Evolutionary conservation across 2,113 vertebrate species (phyloP), one percentile per base, ranked within the genome.

Genomic region (Phodopus roborovskii): DNA sequence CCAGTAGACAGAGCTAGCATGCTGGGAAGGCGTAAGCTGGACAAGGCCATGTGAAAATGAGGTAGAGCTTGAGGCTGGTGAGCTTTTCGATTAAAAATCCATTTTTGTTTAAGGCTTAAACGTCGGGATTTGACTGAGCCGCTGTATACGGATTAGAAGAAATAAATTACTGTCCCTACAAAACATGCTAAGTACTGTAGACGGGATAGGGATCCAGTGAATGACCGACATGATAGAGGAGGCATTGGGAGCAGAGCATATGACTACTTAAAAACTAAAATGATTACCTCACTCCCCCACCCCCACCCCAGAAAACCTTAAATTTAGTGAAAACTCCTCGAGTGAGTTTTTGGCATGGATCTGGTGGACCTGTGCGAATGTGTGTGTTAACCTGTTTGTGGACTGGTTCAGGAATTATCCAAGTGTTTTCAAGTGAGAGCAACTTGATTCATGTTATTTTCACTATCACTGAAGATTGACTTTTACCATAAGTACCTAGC

Each of bases 71-170:
- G 86, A 26, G 33, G 17, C 74, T 81, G 87, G 92, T 95, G 88
- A 88, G 92, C 45, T 94, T 93, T 77, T 62, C 20, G 0, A 88
- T 95, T 94, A 87, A 28, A 88, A 88, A 92, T 79, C 77, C 81
- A 36, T 92, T 97, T 92, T 94, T 93, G 82, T 91, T 95, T 96
- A 85, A 96, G 95, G 78, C 91, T 96, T 96, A 95, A 96, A 42
- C 13, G 75, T 39, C 85, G 60, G 30, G 71, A 78, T 94, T 94
- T 88, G 88, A 82, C 39, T 88, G 88, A 95, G 64, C 73, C 64
- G 30, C 85, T 92, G 87, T 82, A 90, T 87, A 20, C 19, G 26
- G 93, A 96, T 96, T 97, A 81, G 96, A 96, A 81, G 12, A 96
- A 84, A 84, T 8, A 94, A 91, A 96, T 96, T 81, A 94, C 20